Evolutionary conservation across 2,797 vertebrate species (phyloP).

Genomic region (Crocidura indochinensis): DNA sequence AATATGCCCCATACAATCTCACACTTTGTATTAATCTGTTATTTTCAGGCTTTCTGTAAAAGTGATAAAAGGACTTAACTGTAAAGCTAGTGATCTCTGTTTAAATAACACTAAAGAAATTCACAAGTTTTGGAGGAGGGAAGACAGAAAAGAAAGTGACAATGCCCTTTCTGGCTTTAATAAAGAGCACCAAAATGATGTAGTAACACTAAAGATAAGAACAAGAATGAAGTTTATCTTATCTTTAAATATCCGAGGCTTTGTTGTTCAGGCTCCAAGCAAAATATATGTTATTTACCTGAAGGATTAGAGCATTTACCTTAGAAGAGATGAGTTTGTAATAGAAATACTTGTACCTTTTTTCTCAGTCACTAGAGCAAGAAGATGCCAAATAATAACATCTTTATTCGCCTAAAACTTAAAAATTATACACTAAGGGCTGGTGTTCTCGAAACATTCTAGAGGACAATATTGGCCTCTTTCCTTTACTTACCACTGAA

Average conservation of each 20-base stretch:
- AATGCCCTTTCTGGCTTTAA: constrained; percentile 17
- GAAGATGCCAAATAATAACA: constrained; percentile 87
- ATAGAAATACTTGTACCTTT: constrained; percentile 86
- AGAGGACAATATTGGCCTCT: constrained; percentile 20
- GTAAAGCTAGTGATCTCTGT: constrained; percentile 16
- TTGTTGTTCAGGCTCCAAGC: constrained; percentile 67
- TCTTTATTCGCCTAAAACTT: constrained; percentile 86
- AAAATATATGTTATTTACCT: constrained; percentile 87
- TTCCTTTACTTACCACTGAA: background rate
- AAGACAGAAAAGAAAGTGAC: constrained; percentile 29
- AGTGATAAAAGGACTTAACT: constrained; percentile 24
- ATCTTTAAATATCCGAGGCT: constrained; percentile 73
- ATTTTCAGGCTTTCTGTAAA: constrained; percentile 48
- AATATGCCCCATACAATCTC: constrained; percentile 7
- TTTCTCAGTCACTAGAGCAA: constrained; percentile 82
- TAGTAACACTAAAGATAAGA: constrained; percentile 31
- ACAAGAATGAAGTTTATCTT: constrained; percentile 62
- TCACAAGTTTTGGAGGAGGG: constrained; percentile 21
- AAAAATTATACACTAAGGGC: constrained; percentile 86
- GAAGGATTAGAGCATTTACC: constrained; percentile 82
- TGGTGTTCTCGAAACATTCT: constrained; percentile 73
- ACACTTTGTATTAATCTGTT: background rate
- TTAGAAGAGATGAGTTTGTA: constrained; percentile 84
- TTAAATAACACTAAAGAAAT: constrained; percentile 46
- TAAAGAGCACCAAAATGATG: constrained; percentile 9